phyloP scores from a whole-genome alignment of 1,140 invertebrate species.

The Saccostrea glomerata region DNA sequence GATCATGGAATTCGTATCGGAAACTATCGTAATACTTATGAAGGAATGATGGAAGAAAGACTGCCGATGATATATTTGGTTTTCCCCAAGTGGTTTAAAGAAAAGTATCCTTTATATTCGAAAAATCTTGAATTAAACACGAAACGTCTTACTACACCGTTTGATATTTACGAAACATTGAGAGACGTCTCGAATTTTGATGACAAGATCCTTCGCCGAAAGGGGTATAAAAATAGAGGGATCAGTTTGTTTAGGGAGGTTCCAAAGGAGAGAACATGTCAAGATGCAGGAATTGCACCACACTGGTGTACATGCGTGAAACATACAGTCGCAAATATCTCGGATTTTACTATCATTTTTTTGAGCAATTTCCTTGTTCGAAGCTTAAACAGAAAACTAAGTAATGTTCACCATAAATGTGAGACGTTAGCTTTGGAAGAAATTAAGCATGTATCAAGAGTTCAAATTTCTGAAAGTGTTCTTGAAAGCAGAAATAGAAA shows the following conservation, averaged over 20 bases:
- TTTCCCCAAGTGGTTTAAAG: constrained; percentile 86
- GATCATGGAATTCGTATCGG: constrained; percentile 96
- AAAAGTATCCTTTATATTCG: constrained; percentile 83
- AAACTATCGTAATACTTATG: constrained; percentile 86
- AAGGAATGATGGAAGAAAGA: constrained; percentile 92
- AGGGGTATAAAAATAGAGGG: constrained; percentile 60
- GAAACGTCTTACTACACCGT: constrained; percentile 78
- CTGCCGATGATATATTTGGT: constrained; percentile 91
- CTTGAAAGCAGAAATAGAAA: neutral
- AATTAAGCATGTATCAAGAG: constrained; percentile 62
- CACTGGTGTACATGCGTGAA: constrained; percentile 79
- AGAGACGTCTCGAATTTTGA: constrained; percentile 73
- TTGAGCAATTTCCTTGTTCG: constrained; percentile 59
- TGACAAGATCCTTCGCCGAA: constrained; percentile 34
- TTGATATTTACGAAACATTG: constrained; percentile 79
- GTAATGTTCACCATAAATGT: constrained; percentile 56
- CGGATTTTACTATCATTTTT: constrained; percentile 6
- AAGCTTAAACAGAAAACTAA: constrained; percentile 64
- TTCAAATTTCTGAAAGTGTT: constrained; percentile 59
- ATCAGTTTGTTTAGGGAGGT: constrained; percentile 78
- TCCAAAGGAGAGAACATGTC: constrained; percentile 76
- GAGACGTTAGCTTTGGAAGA: constrained; percentile 48
- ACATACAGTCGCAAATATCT: constrained; percentile 44
- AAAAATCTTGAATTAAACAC: constrained; percentile 86
- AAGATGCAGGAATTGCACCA: constrained; percentile 73